A percentile compares a stretch with the other conserved stretches of the same genome.
Evolutionary conservation across 2,797 vertebrate species (phyloP).

Genomic region (Poecilia gillii): DNA sequence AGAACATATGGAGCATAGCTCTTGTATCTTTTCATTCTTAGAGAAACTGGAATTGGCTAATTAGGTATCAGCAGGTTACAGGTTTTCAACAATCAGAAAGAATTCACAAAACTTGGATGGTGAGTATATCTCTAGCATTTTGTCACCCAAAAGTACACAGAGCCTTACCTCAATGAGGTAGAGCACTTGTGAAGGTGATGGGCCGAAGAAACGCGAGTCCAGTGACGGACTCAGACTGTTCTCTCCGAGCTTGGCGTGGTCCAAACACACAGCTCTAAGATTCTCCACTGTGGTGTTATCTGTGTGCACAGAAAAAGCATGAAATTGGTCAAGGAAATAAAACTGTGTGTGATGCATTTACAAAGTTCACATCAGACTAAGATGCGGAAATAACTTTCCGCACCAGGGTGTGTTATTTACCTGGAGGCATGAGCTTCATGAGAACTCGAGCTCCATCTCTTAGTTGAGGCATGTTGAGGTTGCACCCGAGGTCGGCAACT

Average conservation of each 20-base stretch:
- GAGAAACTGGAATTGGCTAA: not conserved
- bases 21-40: not conserved
- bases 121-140: not conserved
- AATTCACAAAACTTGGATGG: not conserved
- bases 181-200: slow-evolving; percentile 98
- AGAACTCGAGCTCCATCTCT: slow-evolving; percentile 96
- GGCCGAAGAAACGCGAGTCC: slow-evolving; percentile 97
- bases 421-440: slow-evolving; percentile 99
- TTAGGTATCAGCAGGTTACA: not conserved
- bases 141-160: not conserved
- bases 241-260: slow-evolving; percentile 98
- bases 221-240: slow-evolving; percentile 98
- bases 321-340: slow-evolving; percentile 4
- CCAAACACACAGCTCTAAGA: slow-evolving; percentile 95
- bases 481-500: slow-evolving; percentile 97
- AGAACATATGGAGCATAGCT: not conserved
- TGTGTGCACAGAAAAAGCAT: slow-evolving; percentile 55
- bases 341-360: not conserved
- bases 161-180: slow-evolving; percentile 96
- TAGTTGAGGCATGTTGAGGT: slow-evolving; percentile 96
- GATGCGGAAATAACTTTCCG: not conserved
- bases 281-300: slow-evolving; percentile 98
- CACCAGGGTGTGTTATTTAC: slow-evolving; percentile 77
- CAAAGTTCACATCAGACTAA: not conserved
- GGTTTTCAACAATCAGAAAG: not conserved